Evolutionary conservation across 2,797 vertebrate species (phyloP).

Genomic region (Epinephelus malabaricus): DNA sequence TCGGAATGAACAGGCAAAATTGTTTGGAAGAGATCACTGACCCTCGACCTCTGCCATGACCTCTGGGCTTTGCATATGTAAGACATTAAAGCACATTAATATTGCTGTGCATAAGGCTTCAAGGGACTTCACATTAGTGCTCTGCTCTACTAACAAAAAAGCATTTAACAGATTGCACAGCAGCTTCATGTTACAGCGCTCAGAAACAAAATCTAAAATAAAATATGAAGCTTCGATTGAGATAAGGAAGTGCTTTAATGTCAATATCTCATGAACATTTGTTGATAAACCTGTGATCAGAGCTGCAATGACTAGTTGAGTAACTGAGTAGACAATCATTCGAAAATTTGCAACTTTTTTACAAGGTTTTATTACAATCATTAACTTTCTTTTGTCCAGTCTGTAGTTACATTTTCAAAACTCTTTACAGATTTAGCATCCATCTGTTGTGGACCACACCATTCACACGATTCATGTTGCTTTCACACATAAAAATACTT

Average conservation of each 20-base stretch:
- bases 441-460: too few relatives aligned
- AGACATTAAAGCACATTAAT: constrained; percentile 89
- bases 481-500: too few relatives aligned
- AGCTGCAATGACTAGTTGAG: neutral
- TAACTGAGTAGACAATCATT: neutral
- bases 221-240: neutral
- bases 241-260: neutral
- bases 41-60: constrained; percentile 84
- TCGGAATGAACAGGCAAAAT: constrained; percentile 86
- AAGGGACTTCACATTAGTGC: constrained; percentile 39
- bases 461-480: too few relatives aligned
- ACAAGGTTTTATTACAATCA: neutral
- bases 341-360: neutral
- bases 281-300: neutral
- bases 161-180: constrained; percentile 18
- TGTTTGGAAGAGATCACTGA: constrained; percentile 87
- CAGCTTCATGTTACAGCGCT: neutral
- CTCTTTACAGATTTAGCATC: too few relatives aligned
- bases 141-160: constrained; percentile 9
- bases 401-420: too few relatives aligned
- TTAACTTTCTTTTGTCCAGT: too few relatives aligned
- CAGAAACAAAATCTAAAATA: neutral
- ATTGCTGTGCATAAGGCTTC: constrained; percentile 71
- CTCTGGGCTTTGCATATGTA: constrained; percentile 87
- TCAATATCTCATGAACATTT: neutral